Evolutionary conservation across 1,140 invertebrate species (phyloP), one percentile per base, ranked within the genome.

Genomic region (Nixonia krombeini): DNA sequence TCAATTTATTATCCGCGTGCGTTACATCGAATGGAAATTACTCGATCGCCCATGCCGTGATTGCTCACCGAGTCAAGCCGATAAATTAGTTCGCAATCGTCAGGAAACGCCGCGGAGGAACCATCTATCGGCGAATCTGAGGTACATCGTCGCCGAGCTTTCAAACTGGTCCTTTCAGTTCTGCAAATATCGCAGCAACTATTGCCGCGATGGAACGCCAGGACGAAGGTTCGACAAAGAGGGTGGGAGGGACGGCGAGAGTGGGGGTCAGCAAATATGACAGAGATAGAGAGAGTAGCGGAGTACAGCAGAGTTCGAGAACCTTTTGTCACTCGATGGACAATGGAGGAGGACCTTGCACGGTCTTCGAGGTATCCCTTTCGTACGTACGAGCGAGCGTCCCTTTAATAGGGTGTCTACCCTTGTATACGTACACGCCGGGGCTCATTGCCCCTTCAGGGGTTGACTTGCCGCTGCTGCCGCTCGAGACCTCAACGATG

Each of bases 361-460:
- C 28, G 29, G 25, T 59, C 46, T 59, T 51, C 18, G 44, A 50
- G 31, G 40, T 45, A 61, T 49, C 56, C 37, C 50, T 61, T 47
- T 52, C 47, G 42, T 57, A 52, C 42, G 52, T 45, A 59, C 42
- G 46, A 42, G 41, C 23, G 47, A 53, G 45, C 53, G 65, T 68
- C 65, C 47, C 65, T 68, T 68, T 68, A 68, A 68, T 57, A 65
- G 65, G 65, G 53, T 49, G 52, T 68, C 65, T 57, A 57, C 44
- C 56, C 56, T 56, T 40, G 40, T 47, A 12, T 23, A 26, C 5
- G 17, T 49, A 41, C n/a, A 45, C 17, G 28, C 12, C 13, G 29
- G 47, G 51, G 61, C 61, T 49, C 58, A 57, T 56, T 57, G 55
- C 55, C 55, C 62, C 55, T 58, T 58, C 47, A 58, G 53, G 62